These are phyloP conservation scores for Trachelus stipa DNA, from an alignment of 2,888 invertebrate genomes.

Conservation along the genomic window DNA sequence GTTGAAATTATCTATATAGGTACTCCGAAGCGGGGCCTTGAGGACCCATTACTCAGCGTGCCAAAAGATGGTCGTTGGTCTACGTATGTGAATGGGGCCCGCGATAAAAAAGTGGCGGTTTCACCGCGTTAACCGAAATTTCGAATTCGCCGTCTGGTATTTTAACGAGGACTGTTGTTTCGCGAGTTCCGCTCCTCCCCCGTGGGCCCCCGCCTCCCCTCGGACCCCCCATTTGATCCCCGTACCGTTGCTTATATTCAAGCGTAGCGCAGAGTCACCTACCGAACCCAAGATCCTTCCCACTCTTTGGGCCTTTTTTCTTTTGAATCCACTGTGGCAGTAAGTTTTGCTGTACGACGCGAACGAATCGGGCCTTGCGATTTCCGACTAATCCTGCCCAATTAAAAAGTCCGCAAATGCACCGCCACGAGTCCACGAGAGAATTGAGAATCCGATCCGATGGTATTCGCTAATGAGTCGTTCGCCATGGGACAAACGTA, in stretches of 20 bases:
- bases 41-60: background rate
- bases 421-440: conserved; percentile 26
- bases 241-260: background rate
- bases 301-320: background rate
- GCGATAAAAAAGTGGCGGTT: conserved; percentile 12
- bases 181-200: conserved; percentile 17
- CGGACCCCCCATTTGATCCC: background rate
- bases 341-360: conserved; percentile 5
- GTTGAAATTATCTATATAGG: conserved; percentile 2
- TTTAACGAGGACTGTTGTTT: conserved; percentile 66
- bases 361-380: conserved; percentile 36
- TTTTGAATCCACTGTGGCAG: background rate
- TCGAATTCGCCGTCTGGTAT: conserved; percentile 65
- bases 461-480: conserved; percentile 66
- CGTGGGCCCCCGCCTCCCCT: background rate
- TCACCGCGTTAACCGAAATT: conserved; percentile 51
- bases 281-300: background rate
- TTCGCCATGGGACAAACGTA: conserved; percentile 28
- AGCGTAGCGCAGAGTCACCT: background rate
- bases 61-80: background rate
- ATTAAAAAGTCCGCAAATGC: conserved; percentile 63
- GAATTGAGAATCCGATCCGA: conserved; percentile 55
- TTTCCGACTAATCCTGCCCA: conserved; percentile 64
- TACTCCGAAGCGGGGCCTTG: background rate
- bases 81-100: conserved; percentile 1